Evolutionary conservation across 2,888 invertebrate genomes (phyloP).

Genomic region (Drosophila flavopinicola): DNA sequence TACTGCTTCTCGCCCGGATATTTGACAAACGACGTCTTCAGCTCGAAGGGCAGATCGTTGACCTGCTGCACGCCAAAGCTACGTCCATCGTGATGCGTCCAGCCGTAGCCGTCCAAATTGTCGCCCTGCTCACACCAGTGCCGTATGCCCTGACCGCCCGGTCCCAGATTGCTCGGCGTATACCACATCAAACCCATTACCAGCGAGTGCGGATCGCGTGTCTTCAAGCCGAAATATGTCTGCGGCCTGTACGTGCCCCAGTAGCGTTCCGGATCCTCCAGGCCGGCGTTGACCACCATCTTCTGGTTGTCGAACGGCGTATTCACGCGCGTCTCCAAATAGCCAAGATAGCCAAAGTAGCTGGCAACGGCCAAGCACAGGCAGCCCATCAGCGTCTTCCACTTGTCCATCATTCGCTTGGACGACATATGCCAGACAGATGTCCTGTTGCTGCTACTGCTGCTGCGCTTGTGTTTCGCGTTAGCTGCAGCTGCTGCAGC

Average conservation of each 20-base stretch:
- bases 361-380: constrained; percentile 89
- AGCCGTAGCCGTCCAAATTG: constrained; percentile 91
- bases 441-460: constrained; percentile 23
- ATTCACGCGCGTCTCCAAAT: constrained; percentile 94
- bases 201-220: constrained; percentile 93
- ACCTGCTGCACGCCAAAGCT: constrained; percentile 96
- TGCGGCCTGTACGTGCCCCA: constrained; percentile 98
- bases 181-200: constrained; percentile 99
- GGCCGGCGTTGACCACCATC: constrained; percentile 89
- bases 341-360: constrained; percentile 91
- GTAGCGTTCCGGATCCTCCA: constrained; percentile 90
- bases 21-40: constrained; percentile 96
- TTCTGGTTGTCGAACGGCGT: constrained; percentile 92
- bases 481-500: constrained; percentile 45
- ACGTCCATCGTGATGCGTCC: constrained; percentile 96
- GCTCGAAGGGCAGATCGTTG: constrained; percentile 90
- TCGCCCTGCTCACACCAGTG: constrained; percentile 98
- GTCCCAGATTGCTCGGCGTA: constrained; percentile 88
- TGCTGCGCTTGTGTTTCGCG: constrained; percentile 39
- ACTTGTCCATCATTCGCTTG: constrained; percentile 83
- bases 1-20: constrained; percentile 90
- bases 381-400: constrained; percentile 87
- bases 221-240: constrained; percentile 95
- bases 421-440: constrained; percentile 56
- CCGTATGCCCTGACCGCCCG: constrained; percentile 91